Evolutionary conservation across 2,797 vertebrate species (phyloP).

Genomic region (Paramormyrops hopkinsi): DNA sequence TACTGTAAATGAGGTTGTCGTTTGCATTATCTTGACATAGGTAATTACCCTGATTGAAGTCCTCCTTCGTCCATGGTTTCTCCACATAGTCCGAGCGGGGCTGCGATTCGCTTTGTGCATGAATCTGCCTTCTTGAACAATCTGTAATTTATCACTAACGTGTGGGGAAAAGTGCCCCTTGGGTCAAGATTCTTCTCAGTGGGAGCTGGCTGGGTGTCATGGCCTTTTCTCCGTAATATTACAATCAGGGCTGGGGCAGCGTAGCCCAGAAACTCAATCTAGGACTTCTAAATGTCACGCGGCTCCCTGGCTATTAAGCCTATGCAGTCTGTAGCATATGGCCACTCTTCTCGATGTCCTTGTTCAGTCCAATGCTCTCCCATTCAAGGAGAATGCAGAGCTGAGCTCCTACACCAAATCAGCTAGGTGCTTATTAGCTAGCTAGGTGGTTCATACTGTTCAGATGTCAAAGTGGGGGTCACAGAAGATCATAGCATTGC

Average conservation of each 20-base stretch:
- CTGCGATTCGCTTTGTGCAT: not conserved
- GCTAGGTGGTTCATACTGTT: not conserved
- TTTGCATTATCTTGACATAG: constrained; percentile 16
- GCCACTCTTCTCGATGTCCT: not conserved
- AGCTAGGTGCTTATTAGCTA: not conserved
- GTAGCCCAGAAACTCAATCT: not conserved
- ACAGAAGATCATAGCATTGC: not conserved
- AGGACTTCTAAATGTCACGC: not conserved
- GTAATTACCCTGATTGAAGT: constrained; percentile 14
- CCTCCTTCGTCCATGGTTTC: not conserved
- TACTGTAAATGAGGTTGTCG: not conserved
- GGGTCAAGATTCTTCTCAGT: not conserved
- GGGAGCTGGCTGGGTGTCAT: not conserved
- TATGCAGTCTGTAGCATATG: not conserved
- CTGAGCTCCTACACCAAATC: not conserved
- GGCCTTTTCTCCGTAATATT: not conserved
- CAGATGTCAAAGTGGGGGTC: not conserved
- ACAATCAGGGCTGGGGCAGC: not conserved
- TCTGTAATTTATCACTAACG: constrained; percentile 2
- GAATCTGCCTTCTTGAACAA: constrained; percentile 14
- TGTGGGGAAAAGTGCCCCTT: not conserved
- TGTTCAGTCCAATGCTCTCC: not conserved
- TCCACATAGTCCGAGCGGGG: not conserved
- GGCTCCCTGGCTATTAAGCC: not conserved
- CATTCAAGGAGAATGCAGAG: not conserved